Percentiles rank a stretch among this genome's conserved stretches.
These are phyloP conservation scores for Meriones unguiculatus DNA, from an alignment of 2,113 vertebrate species.

Conservation along the genomic window DNA sequence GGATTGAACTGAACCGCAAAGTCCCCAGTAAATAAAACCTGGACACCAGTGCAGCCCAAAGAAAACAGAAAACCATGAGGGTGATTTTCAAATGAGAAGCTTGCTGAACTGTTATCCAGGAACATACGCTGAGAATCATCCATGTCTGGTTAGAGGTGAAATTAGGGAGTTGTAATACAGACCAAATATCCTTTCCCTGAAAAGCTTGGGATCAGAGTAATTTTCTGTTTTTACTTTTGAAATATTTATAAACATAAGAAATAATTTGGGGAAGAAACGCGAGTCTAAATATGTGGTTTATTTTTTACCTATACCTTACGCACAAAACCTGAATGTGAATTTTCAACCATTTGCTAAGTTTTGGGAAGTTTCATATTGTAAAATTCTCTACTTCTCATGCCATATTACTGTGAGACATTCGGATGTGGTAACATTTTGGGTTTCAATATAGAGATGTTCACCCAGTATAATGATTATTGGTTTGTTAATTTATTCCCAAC, in stretches of 20 bases:
- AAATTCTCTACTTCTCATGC: not conserved
- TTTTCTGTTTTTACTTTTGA: not conserved
- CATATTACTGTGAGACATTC: not conserved
- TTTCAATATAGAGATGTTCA: not conserved
- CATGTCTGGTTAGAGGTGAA: not conserved
- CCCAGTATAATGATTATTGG: not conserved
- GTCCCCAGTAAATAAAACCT: not conserved
- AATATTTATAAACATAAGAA: not conserved
- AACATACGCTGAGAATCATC: not conserved
- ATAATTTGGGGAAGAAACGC: not conserved
- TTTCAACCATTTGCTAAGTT: not conserved
- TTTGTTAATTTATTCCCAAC: not conserved
- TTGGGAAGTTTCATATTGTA: not conserved
- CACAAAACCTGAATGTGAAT: not conserved
- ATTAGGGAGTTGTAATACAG: not conserved
- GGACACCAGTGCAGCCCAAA: not conserved
- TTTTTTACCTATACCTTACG: not conserved
- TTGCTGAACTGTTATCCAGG: not conserved
- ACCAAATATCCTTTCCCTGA: not conserved
- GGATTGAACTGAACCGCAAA: not conserved
- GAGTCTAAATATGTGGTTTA: not conserved
- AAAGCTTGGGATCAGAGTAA: not conserved
- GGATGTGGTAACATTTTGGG: not conserved
- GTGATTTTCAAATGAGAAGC: conserved; percentile 33
- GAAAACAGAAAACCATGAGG: not conserved